These are phyloP conservation scores for Andricus curvator DNA, from an alignment of 2,888 invertebrate species.

Conservation along the genomic window DNA sequence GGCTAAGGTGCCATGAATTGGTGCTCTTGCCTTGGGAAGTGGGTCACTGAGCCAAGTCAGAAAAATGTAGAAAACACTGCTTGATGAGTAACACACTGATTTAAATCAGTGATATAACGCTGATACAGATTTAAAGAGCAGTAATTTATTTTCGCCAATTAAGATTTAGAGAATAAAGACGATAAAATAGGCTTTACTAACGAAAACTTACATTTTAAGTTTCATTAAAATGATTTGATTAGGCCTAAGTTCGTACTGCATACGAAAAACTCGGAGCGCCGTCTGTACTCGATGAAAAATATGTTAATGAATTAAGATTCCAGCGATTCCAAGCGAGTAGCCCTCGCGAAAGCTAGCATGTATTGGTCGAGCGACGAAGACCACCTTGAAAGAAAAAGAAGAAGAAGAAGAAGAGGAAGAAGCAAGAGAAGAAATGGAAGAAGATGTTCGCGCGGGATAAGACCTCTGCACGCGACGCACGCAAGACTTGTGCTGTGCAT, in stretches of 20 bases:
- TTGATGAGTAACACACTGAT: too few relatives aligned
- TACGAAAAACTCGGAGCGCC: not conserved
- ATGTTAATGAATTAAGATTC: slow-evolving; percentile 6
- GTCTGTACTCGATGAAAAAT: slow-evolving; percentile 2
- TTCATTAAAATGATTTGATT: not conserved
- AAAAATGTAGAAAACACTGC: too few relatives aligned
- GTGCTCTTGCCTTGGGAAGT: too few relatives aligned
- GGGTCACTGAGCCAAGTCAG: too few relatives aligned
- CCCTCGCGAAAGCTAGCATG: not conserved
- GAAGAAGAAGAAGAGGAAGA: slow-evolving; percentile 18
- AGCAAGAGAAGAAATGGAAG: slow-evolving; percentile 36
- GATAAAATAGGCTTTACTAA: too few relatives aligned
- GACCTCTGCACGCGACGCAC: slow-evolving; percentile 30
- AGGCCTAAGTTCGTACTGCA: not conserved
- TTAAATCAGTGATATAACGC: too few relatives aligned
- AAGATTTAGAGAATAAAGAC: too few relatives aligned
- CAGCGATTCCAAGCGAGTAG: not conserved
- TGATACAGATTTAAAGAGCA: too few relatives aligned
- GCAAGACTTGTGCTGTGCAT: not conserved
- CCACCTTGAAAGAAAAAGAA: slow-evolving; percentile 18
- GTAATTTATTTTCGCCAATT: too few relatives aligned
- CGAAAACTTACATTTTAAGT: not conserved
- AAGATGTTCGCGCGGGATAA: slow-evolving; percentile 36
- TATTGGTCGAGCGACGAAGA: slow-evolving; percentile 17
- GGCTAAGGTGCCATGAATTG: too few relatives aligned